A percentile compares a stretch with the other conserved stretches of the same genome.
Evolutionary conservation across 2,113 vertebrate species (phyloP).

Genomic region (Pluvialis apricaria): DNA sequence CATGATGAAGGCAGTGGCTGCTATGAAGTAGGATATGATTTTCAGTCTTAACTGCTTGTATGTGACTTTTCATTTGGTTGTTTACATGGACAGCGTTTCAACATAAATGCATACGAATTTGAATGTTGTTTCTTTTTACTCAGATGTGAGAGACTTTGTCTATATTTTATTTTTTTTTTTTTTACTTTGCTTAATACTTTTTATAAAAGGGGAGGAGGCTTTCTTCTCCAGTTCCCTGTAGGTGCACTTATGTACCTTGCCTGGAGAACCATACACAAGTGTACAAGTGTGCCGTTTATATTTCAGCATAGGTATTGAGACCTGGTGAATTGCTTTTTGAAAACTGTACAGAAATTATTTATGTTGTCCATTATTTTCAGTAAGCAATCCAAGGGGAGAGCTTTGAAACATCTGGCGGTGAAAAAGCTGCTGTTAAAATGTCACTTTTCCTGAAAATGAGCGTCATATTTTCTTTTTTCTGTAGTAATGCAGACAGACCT

Average conservation of each 20-base stretch:
- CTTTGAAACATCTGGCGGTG: background rate
- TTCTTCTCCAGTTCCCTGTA: background rate
- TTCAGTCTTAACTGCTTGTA: background rate
- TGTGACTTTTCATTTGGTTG: background rate
- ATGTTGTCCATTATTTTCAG: background rate
- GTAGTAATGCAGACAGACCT: background rate
- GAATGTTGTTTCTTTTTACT: background rate
- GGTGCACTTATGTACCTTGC: background rate
- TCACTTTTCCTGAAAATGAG: background rate
- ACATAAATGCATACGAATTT: background rate
- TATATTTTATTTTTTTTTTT: background rate
- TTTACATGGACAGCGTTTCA: background rate
- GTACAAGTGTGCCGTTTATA: background rate
- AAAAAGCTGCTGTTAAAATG: slow-evolving; percentile 37
- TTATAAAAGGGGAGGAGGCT: background rate
- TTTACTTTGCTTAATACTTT: background rate
- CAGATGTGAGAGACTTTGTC: background rate
- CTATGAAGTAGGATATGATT: background rate
- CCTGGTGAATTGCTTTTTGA: background rate
- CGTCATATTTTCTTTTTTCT: background rate
- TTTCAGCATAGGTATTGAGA: background rate
- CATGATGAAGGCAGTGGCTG: background rate
- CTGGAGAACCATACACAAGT: background rate
- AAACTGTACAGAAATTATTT: background rate
- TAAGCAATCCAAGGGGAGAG: background rate